Base-by-base conservation (phyloP, 1,140 invertebrate genomes). In the Marisa cornuarietis region DNA sequence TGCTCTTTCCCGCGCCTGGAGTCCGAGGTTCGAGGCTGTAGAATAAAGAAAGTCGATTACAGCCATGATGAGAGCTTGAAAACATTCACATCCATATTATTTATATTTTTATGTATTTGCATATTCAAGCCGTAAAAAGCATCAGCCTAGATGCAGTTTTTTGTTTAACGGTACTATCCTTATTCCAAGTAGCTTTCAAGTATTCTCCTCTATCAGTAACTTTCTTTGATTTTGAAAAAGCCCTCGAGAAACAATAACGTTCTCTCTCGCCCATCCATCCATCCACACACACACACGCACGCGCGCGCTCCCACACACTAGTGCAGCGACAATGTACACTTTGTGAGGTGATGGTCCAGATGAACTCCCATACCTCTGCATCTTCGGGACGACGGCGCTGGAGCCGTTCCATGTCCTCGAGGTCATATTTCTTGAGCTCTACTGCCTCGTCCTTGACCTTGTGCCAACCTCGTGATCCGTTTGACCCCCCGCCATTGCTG, bases 321-420 rank as follows among this genome's bases (percentile, higher is more conserved):
- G n/a, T n/a, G n/a, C n/a, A n/a, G n/a, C n/a, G n/a, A n/a, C n/a
- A n/a, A n/a, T n/a, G n/a, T 20, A 68, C 65, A 7, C 31, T 10
- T 20, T 24, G n/a, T 68, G 31, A 68, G 5, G 31, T 68, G 13
- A 68, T 11, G 31, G 66, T 7, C 31, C 11, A 22, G 1, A 11
- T 68, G n/a, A 13, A 3, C 31, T 26, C 54, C 18, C 66, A 66
- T 65, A 82, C 80, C 84, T 85, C 84, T 75, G 85, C 83, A 69
- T 90, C 89, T 74, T 92, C 91, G 82, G 87, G 90, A 87, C 92
- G 90, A 83, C 91, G 88, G 82, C 90, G 90, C 83, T 92, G 92
- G 88, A 93, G 85, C 81, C 91, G 91, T 88, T 92, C 92, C 82
- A 93, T 91, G 88, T 93, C 92, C 86, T 92, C 92, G 84, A 87